Conservation (phyloP, 2,888 invertebrate species). For the Nomada fucata region DNA sequence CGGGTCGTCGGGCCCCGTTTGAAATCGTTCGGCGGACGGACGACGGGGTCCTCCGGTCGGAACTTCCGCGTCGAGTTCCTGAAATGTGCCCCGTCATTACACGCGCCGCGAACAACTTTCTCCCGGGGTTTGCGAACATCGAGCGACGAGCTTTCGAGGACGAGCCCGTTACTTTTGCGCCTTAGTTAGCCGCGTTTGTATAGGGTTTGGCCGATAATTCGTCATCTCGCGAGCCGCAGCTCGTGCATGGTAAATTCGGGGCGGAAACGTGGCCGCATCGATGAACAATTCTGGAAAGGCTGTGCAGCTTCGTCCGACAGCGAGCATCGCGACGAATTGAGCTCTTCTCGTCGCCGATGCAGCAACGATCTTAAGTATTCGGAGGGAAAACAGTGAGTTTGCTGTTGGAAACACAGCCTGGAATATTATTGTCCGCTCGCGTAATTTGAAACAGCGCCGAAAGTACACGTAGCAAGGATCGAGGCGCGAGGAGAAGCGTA, state of each 20-base stretch:
- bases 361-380: not conserved
- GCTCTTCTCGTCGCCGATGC: not conserved
- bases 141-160: conserved; percentile 70
- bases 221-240: too few relatives aligned
- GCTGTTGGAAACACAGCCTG: too few relatives aligned
- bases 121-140: conserved; percentile 68
- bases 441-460: too few relatives aligned
- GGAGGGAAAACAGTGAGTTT: too few relatives aligned
- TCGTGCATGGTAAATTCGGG: not conserved
- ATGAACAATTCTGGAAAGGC: conserved; percentile 12
- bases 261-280: conserved; percentile 1
- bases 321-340: conserved; percentile 15
- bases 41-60: conserved; percentile 25
- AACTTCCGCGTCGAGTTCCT: conserved; percentile 64
- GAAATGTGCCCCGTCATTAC: conserved; percentile 59
- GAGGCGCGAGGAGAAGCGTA: too few relatives aligned
- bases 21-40: conserved; percentile 55
- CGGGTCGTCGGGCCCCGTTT: conserved; percentile 63
- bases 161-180: conserved; percentile 66
- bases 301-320: not conserved
- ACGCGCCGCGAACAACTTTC: conserved; percentile 66
- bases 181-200: conserved; percentile 70
- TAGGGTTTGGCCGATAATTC: conserved; percentile 4
- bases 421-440: too few relatives aligned
- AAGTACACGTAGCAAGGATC: too few relatives aligned